Percentiles rank a stretch among this genome's conserved stretches.
These are phyloP conservation scores for Sesia apiformis DNA, from an alignment of 2,888 invertebrate genomes.

Conservation along the genomic window DNA sequence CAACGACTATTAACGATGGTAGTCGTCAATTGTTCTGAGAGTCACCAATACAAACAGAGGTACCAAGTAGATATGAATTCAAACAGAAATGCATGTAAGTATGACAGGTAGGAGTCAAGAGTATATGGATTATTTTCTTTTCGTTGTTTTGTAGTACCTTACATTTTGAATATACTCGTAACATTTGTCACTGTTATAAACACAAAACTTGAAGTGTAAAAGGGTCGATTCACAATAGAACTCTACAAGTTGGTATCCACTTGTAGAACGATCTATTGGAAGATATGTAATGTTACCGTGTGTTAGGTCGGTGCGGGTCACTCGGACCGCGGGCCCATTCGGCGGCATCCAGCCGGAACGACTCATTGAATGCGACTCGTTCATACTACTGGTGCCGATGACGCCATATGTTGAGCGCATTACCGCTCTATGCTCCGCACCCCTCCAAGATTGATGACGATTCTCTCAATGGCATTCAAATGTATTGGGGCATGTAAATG, in stretches of 20 bases:
- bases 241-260: slow-evolving; percentile 20
- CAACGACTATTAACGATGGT: no score
- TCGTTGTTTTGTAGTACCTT: no score
- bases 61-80: no score
- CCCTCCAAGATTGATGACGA: slow-evolving; percentile 68
- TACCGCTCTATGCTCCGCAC: slow-evolving; percentile 43
- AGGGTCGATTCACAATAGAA: not conserved
- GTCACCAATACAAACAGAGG: no score
- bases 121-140: no score
- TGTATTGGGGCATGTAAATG: slow-evolving; percentile 71
- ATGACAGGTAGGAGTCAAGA: no score
- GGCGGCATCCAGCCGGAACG: slow-evolving; percentile 49
- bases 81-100: no score
- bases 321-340: slow-evolving; percentile 35
- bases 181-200: no score
- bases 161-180: no score
- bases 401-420: slow-evolving; percentile 68
- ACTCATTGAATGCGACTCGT: slow-evolving; percentile 22
- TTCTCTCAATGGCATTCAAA: slow-evolving; percentile 52
- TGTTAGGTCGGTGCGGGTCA: slow-evolving; percentile 52
- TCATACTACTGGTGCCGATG: slow-evolving; percentile 6
- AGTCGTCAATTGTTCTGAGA: no score
- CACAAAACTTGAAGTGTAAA: not conserved
- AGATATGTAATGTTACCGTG: no score
- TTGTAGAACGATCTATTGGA: slow-evolving; percentile 45